These are phyloP conservation scores for Enoplolaimus lenunculus DNA, from an alignment of 2,888 invertebrate genomes.

Conservation along the genomic window DNA sequence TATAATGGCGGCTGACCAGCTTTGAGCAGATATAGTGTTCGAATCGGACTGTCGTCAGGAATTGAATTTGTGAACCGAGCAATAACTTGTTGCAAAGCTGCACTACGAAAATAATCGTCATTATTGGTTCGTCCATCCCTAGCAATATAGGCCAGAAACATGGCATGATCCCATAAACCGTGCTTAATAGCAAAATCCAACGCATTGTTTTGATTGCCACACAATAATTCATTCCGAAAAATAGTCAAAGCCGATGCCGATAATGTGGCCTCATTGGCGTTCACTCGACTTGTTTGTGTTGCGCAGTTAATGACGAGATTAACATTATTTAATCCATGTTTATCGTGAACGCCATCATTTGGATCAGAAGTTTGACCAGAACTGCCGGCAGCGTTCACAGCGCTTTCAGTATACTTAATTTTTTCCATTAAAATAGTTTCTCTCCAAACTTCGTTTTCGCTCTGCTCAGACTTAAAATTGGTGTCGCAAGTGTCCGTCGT, in stretches of 20 bases:
- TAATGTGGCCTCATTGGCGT: neutral
- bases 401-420: too few species aligned
- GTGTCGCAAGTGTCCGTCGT: neutral
- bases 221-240: conserved; percentile 17
- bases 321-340: neutral
- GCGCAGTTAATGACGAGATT: neutral
- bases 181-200: conserved; percentile 73
- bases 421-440: neutral
- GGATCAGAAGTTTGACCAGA: neutral
- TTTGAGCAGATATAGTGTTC: conserved; percentile 80
- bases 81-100: neutral
- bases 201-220: conserved; percentile 39
- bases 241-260: neutral
- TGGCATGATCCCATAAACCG: conserved; percentile 82
- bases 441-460: conserved; percentile 6
- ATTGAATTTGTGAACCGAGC: conserved; percentile 65
- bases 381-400: neutral
- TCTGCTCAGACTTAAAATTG: neutral
- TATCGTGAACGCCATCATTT: neutral
- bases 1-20: conserved; percentile 66
- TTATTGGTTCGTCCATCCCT: conserved; percentile 65
- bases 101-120: too few species aligned
- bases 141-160: conserved; percentile 73
- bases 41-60: conserved; percentile 68
- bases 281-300: conserved; percentile 5